phyloP scores from a whole-genome alignment of 2,797 vertebrate genomes.

The Melopsittacus undulatus region DNA sequence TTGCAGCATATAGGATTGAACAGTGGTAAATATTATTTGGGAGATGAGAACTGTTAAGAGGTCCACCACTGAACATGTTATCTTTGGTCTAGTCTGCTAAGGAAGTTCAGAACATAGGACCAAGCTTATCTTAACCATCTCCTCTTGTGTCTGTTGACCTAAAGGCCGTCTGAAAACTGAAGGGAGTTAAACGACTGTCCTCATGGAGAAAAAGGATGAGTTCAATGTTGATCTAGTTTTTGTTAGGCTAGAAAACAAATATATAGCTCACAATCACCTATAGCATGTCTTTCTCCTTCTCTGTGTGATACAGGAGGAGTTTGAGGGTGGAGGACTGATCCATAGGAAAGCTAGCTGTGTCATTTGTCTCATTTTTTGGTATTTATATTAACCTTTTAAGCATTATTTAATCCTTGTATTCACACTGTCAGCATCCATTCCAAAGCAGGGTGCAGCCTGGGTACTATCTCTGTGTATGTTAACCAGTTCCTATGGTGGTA shows the following conservation, averaged over 20 bases:
- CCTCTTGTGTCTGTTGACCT: neutral
- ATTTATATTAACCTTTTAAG: neutral
- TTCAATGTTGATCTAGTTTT: neutral
- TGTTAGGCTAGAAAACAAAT: neutral
- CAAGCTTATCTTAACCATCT: neutral
- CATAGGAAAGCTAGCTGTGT: neutral
- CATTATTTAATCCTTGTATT: neutral
- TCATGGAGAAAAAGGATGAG: neutral
- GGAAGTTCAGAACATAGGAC: neutral
- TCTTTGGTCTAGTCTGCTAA: neutral
- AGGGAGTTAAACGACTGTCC: neutral
- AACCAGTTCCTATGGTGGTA: neutral
- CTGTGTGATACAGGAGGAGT: neutral
- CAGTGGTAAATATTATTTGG: neutral
- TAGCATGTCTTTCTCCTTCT: rapidly evolving
- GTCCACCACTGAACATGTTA: rapidly evolving
- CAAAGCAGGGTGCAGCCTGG: neutral
- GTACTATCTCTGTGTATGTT: neutral
- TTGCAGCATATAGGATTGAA: neutral
- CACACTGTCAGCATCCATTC: neutral
- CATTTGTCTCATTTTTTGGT: neutral
- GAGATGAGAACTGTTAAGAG: neutral
- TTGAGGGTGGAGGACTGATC: neutral
- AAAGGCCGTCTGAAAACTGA: neutral
- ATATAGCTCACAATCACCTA: neutral